phyloP scores from a whole-genome alignment of 2,888 invertebrate species.

The Lochmaea capreae region DNA sequence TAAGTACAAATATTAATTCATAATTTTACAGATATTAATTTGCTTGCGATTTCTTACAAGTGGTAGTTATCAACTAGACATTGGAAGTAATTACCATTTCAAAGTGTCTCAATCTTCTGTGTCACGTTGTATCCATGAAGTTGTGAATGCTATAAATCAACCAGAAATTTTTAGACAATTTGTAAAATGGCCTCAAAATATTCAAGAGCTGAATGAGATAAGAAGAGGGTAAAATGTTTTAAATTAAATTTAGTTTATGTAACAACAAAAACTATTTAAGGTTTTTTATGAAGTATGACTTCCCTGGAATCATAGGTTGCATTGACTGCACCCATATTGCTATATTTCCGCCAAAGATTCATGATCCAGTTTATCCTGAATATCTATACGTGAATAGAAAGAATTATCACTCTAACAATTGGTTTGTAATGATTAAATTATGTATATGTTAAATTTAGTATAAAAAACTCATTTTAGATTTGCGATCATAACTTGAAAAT shows the following conservation, averaged over 20 bases:
- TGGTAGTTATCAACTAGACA: constrained; percentile 3
- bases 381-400: constrained; percentile 15
- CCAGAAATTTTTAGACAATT: neutral
- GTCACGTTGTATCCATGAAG: neutral
- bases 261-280: neutral
- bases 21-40: neutral
- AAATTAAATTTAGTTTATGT: neutral
- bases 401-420: constrained; percentile 20
- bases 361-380: constrained; percentile 1
- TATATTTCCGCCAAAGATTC: neutral
- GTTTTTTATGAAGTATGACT: neutral
- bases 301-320: constrained; percentile 3
- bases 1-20: too few species aligned
- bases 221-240: neutral
- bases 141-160: neutral
- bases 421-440: neutral
- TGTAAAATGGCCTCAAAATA: neutral
- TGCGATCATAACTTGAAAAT: constrained; percentile 18
- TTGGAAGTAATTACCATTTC: neutral
- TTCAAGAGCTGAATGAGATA: neutral
- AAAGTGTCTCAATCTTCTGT: neutral
- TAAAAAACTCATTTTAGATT: constrained; percentile 6
- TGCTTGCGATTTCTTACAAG: neutral
- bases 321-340: constrained; percentile 8
- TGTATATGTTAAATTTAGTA: neutral